These are phyloP conservation scores for Bemisia tabaci DNA, from an alignment of 1,140 invertebrate species.

Conservation along the genomic window DNA sequence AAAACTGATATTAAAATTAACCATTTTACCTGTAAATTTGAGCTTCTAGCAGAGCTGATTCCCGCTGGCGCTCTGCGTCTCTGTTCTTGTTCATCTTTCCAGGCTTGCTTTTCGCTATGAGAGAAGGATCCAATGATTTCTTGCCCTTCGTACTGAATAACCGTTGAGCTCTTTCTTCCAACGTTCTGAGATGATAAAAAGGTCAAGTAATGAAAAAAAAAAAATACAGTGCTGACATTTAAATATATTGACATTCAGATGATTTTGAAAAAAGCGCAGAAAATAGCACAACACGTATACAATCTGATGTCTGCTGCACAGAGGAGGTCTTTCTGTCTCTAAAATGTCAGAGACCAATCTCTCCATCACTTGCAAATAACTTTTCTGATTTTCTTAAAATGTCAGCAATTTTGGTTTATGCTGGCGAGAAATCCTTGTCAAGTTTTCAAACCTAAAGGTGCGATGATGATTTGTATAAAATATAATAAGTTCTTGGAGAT, in stretches of 20 bases:
- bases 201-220: slow-evolving; percentile 15
- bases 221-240: slow-evolving; percentile 15
- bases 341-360: no score
- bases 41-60: slow-evolving; percentile 73
- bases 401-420: no score
- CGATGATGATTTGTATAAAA: no score
- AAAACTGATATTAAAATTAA: slow-evolving; percentile 5
- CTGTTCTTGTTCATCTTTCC: slow-evolving; percentile 48
- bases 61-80: slow-evolving; percentile 60
- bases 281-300: no score
- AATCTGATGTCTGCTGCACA: no score
- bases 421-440: no score
- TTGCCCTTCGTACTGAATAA: slow-evolving; percentile 93
- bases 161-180: slow-evolving; percentile 91
- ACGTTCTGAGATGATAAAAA: slow-evolving; percentile 49
- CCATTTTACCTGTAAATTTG: slow-evolving; percentile 59
- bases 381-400: no score
- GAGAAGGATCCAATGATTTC: slow-evolving; percentile 70
- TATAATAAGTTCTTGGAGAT: no score
- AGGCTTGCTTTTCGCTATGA: slow-evolving; percentile 74
- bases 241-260: background rate
- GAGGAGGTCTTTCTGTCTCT: no score
- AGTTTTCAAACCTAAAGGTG: no score
- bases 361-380: no score
- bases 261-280: background rate